A percentile compares a stretch with the other conserved stretches of the same genome.
phyloP scores from a whole-genome alignment of 2,888 invertebrate genomes.

The Hyposoter didymator region DNA sequence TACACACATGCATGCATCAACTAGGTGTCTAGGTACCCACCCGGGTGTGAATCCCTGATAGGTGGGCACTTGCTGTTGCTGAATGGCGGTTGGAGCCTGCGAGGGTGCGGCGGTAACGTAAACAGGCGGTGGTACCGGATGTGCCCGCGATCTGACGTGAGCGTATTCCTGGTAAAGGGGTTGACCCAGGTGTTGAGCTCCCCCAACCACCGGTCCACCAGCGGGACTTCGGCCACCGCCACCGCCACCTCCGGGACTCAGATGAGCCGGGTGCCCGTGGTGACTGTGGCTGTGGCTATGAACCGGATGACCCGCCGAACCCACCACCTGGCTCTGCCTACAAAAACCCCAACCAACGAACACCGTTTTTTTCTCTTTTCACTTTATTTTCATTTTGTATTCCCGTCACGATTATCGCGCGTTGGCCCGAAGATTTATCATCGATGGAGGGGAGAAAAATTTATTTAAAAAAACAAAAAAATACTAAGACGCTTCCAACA shows the following conservation, averaged over 20 bases:
- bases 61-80: slow-evolving; percentile 84
- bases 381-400: slow-evolving; percentile 1
- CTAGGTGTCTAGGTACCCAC: slow-evolving; percentile 84
- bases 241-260: slow-evolving; percentile 78
- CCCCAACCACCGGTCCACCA: slow-evolving; percentile 84
- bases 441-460: neutral
- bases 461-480: neutral
- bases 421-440: neutral
- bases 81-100: slow-evolving; percentile 82
- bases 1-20: slow-evolving; percentile 84
- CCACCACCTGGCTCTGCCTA: slow-evolving; percentile 83
- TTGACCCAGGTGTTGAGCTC: slow-evolving; percentile 86
- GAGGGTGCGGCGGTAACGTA: slow-evolving; percentile 88
- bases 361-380: slow-evolving; percentile 26
- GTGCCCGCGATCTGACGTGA: slow-evolving; percentile 82
- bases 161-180: slow-evolving; percentile 87
- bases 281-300: slow-evolving; percentile 80
- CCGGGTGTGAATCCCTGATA: slow-evolving; percentile 84
- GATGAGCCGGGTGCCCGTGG: slow-evolving; percentile 81
- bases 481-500: neutral
- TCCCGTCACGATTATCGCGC: neutral
- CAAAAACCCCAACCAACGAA: slow-evolving; percentile 70
- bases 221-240: slow-evolving; percentile 81
- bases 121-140: slow-evolving; percentile 88
- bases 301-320: slow-evolving; percentile 81